Base-by-base conservation (phyloP, 92 coral and sea anemone genomes). In the Phenganax marumi region DNA sequence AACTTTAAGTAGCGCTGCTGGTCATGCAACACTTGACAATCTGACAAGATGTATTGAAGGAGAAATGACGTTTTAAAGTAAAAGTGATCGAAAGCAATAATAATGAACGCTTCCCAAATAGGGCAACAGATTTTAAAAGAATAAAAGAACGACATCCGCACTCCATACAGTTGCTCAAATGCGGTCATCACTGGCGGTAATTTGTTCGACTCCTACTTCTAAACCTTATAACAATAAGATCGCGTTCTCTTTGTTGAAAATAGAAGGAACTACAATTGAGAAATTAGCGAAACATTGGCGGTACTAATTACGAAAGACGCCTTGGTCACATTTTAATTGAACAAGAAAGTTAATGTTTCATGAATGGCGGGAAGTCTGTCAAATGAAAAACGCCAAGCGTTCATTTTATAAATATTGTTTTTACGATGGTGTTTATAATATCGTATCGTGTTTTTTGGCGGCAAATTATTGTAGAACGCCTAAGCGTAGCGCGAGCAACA, bases 371-470 rank as follows among this genome's bases (percentile, higher is more conserved):
- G 52, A 5, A 54, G 68, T 76, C 81, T 76, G 68, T 39, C 69
- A 43, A 55, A 48, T 55, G 39, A 76, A 74, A 74, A 76, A 76
- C 54, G 81, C 68, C 47, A 56, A 76, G 16, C 68, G 62, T 76
- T 76, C 56, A 76, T 62, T 76, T 76, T 57, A 62, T 55, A 76
- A 76, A 76, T 76, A 76, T 76, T 76, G 81, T 76, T 33, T 76
- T 76, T 76, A 25, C 21, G 81, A 55, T 76, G 68, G 52, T 46
- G 50, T 22, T 76, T 76, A 10, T 56, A 43, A 23, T 13, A n/a
- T 16, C 47, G 24, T 76, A 76, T 76, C 69, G 39, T 76, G 68
- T 76, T 76, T 76, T n/a, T n/a, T n/a, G n/a, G 57, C 68, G 81
- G 63, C 48, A 25, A 12, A 53, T 54, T 56, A 55, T 54, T 33